These are phyloP conservation scores for Athalia circularis DNA, from an alignment of 2,888 invertebrate genomes.

Conservation along the genomic window DNA sequence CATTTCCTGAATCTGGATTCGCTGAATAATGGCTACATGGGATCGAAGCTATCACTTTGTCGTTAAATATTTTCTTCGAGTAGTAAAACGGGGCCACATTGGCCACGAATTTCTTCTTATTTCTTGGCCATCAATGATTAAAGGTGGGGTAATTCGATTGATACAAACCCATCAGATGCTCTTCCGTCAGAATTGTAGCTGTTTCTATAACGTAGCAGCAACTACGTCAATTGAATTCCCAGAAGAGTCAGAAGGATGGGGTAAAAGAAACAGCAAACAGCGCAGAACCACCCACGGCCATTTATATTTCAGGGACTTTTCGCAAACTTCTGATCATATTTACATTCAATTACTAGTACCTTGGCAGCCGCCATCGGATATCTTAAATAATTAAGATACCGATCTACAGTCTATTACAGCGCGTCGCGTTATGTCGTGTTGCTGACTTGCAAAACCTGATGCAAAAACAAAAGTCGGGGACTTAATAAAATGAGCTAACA, in stretches of 20 bases:
- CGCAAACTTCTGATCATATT: slow-evolving; percentile 64
- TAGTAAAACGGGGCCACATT: slow-evolving; percentile 14
- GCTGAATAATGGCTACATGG: neutral
- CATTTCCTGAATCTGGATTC: neutral
- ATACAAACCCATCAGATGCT: slow-evolving; percentile 21
- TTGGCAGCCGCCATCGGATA: slow-evolving; percentile 31
- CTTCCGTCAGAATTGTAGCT: slow-evolving; percentile 27
- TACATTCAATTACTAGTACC: slow-evolving; percentile 63
- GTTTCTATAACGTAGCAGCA: slow-evolving; percentile 29
- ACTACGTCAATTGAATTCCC: slow-evolving; percentile 44
- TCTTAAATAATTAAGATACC: slow-evolving; percentile 50
- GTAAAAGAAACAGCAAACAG: slow-evolving; percentile 47
- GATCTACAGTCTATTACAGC: slow-evolving; percentile 37
- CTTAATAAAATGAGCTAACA: neutral
- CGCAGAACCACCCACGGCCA: slow-evolving; percentile 57
- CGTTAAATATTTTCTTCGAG: slow-evolving; percentile 22
- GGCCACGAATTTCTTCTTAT: slow-evolving; percentile 12
- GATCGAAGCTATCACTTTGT: slow-evolving; percentile 27
- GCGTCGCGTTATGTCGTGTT: slow-evolving; percentile 45
- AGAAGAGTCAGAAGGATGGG: slow-evolving; percentile 38
- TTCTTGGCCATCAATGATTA: slow-evolving; percentile 40
- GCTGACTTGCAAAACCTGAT: neutral
- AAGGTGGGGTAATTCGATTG: slow-evolving; percentile 43
- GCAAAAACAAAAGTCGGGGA: neutral
- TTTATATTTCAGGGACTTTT: slow-evolving; percentile 64